These are phyloP conservation scores for Pseudorasbora parva DNA, from an alignment of 2,113 vertebrate species.

Conservation along the genomic window DNA sequence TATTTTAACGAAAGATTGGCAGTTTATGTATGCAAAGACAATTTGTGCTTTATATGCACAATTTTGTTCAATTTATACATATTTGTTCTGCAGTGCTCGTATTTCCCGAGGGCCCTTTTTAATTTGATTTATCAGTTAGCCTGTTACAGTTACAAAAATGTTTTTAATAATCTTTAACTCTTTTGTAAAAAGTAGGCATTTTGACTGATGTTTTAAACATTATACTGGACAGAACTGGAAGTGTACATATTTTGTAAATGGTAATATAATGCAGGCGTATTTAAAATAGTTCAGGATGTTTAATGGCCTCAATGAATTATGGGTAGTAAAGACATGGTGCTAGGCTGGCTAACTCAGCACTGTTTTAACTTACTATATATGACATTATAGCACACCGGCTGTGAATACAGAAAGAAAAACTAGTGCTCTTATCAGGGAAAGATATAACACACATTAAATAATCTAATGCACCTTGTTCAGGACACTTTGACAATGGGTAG, in stretches of 20 bases:
- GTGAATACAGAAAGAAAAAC: slow-evolving; percentile 34
- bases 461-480: slow-evolving; percentile 33
- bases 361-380: slow-evolving; percentile 27
- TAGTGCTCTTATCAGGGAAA: slow-evolving; percentile 46
- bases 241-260: slow-evolving; percentile 58
- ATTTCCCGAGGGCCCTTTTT: background rate
- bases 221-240: slow-evolving; percentile 56
- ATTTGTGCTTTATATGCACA: background rate
- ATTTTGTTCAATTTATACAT: background rate
- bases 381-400: slow-evolving; percentile 43
- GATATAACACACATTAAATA: slow-evolving; percentile 18
- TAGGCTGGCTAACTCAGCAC: slow-evolving; percentile 34
- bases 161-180: slow-evolving; percentile 30
- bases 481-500: background rate
- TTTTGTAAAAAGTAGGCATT: slow-evolving; percentile 48
- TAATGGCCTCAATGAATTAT: slow-evolving; percentile 31
- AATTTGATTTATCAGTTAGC: slow-evolving; percentile 22
- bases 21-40: background rate
- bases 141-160: slow-evolving; percentile 23
- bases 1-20: background rate
- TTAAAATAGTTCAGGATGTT: slow-evolving; percentile 48
- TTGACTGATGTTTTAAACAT: slow-evolving; percentile 14
- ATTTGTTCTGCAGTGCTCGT: background rate
- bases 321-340: slow-evolving; percentile 36
- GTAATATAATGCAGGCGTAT: slow-evolving; percentile 57